Evolutionary conservation across 2,888 invertebrate species (phyloP), one percentile per base, ranked within the genome.

Genomic region (Eupithecia inturbata): DNA sequence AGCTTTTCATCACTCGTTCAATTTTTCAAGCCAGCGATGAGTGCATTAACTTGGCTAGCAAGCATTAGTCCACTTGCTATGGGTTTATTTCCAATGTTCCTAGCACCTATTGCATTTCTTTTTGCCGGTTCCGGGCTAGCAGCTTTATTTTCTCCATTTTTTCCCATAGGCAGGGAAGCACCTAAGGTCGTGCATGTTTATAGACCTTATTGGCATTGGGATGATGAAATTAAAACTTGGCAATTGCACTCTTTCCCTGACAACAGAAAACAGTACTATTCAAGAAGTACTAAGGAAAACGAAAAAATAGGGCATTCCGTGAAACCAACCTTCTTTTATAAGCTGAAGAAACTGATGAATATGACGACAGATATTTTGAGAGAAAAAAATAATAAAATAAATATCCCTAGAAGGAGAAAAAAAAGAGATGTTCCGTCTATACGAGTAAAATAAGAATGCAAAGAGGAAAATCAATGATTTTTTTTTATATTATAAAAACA

Each of bases 61-160:
- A 90, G 95, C 1, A 83, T 96, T 0, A 96, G 95, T 86, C 96
- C 96, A 0, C 87, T 96, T 10, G 94, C 95, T 81, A 94, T 96
- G 76, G 94, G 95, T 0, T 87, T 96, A 49, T 92, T 96, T 85
- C 95, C 96, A 71, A 81, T 96, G 81, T 87, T 96, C 69, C 89
- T 96, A 66, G 95, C 96, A 0, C 97, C 97, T 0, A 87, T 96
- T 67, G 95, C 95, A 0, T 90, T 96, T 69, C 89, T 96, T 57
- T 95, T 96, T 68, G 95, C 96, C 1, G 95, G 96, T 0, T 95
- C 96, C 19, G 95, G 96, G 0, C 85, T 96, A 22, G 95, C 96
- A 1, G 93, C 96, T 0, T 92, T 96, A 64, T 88, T 96, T 77
- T 95, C 96, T 72, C 96, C 96, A 95, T 94, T 95, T 79, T 91